phyloP scores from a whole-genome alignment of 2,888 invertebrate species.

The Steinernema scapterisci region DNA sequence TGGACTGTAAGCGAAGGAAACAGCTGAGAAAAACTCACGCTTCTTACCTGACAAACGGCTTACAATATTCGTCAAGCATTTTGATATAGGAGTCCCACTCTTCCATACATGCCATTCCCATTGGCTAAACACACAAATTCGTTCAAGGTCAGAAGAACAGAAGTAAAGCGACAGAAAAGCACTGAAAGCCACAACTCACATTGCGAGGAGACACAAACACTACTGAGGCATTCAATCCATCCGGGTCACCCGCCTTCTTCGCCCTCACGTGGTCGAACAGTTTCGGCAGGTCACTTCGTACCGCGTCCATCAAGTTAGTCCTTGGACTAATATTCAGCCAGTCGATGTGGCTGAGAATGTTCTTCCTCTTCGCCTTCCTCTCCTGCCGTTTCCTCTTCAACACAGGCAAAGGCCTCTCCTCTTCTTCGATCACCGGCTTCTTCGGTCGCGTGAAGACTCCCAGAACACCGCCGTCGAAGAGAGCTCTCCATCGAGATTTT shows the following conservation, averaged over 20 bases:
- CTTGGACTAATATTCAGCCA: constrained; percentile 65
- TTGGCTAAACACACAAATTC: constrained; percentile 50
- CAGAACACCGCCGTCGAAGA: neutral
- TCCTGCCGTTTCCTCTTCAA: constrained; percentile 59
- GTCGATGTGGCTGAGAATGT: constrained; percentile 56
- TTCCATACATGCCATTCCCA: constrained; percentile 64
- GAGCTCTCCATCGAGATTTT: neutral
- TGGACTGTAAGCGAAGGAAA: neutral
- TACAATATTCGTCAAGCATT: constrained; percentile 59
- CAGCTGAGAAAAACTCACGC: neutral
- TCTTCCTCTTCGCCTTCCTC: constrained; percentile 49
- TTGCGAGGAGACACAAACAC: constrained; percentile 60
- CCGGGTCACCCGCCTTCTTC: constrained; percentile 10
- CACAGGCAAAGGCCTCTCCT: constrained; percentile 50
- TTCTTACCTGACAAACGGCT: constrained; percentile 44
- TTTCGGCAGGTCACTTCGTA: constrained; percentile 53
- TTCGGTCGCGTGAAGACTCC: constrained; percentile 33
- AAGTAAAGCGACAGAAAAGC: neutral
- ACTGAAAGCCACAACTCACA: constrained; percentile 47
- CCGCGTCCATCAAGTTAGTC: constrained; percentile 42
- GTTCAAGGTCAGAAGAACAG: neutral
- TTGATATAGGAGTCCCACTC: constrained; percentile 64
- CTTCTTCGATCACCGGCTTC: constrained; percentile 36
- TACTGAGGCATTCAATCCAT: constrained; percentile 44
- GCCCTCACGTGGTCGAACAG: constrained; percentile 51